Conservation (phyloP, 2,888 invertebrate genomes). For the Miltochrista miniata region DNA sequence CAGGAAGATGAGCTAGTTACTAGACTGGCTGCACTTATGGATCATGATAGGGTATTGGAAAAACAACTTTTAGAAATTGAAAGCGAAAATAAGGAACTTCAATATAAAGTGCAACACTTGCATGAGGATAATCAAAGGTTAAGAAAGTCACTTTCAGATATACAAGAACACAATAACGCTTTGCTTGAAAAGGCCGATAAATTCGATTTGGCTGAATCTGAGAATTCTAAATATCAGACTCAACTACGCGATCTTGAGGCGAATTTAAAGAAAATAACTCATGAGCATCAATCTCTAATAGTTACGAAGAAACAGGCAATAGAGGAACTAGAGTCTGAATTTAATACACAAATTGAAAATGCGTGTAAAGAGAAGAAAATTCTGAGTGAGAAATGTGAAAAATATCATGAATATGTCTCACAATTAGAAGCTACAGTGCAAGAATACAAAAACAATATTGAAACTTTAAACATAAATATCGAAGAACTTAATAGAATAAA, state of each 20-base stretch:
- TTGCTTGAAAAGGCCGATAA: constrained; percentile 63
- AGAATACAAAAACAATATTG: constrained; percentile 62
- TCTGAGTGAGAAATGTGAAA: constrained; percentile 73
- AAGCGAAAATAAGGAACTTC: constrained; percentile 81
- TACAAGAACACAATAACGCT: constrained; percentile 65
- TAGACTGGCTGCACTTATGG: constrained; percentile 84
- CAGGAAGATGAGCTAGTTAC: constrained; percentile 86
- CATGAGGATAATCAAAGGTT: constrained; percentile 79
- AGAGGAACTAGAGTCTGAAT: constrained; percentile 72
- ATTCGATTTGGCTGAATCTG: constrained; percentile 57
- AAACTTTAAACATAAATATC: constrained; percentile 57
- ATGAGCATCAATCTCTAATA: constrained; percentile 65
- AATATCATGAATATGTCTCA: constrained; percentile 74
- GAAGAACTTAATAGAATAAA: constrained; percentile 64
- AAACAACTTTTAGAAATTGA: constrained; percentile 85
- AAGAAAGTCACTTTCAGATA: constrained; percentile 67
- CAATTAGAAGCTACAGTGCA: constrained; percentile 61
- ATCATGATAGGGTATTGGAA: constrained; percentile 85
- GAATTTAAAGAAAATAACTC: constrained; percentile 60
- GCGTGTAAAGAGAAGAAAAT: constrained; percentile 77
- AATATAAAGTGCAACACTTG: constrained; percentile 79
- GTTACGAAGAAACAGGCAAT: constrained; percentile 71
- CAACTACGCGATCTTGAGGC: constrained; percentile 73
- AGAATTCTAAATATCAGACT: constrained; percentile 56
- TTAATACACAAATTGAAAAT: constrained; percentile 73